Percentiles rank a stretch among this genome's conserved stretches.
phyloP scores from a whole-genome alignment of 2,113 vertebrate genomes.

The Montifringilla adamsi region DNA sequence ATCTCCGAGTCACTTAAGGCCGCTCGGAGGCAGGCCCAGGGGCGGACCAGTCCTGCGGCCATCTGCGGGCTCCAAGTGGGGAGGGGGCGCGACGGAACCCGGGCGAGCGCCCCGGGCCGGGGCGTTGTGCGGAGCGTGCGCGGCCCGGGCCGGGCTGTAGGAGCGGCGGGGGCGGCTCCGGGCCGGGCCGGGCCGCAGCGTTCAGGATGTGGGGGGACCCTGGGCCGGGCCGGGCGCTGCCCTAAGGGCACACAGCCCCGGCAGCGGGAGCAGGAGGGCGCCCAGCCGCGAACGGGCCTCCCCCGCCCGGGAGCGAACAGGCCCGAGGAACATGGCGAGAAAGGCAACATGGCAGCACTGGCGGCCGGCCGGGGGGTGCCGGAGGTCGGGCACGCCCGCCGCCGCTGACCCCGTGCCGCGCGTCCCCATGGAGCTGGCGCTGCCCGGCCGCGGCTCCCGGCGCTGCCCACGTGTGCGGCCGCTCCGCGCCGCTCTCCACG shows the following conservation, averaged over 20 bases:
- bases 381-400: too few relatives aligned
- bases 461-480: neutral
- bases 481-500: neutral
- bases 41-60: fast-evolving
- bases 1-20: fast-evolving
- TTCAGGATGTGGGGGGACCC: neutral
- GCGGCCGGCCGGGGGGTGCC: neutral
- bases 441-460: neutral
- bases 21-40: fast-evolving
- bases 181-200: neutral
- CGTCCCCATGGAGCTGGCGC: neutral
- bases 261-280: neutral
- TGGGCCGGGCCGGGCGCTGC: neutral
- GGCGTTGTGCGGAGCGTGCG: neutral
- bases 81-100: neutral
- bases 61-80: constrained; percentile 17
- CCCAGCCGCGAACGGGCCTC: neutral
- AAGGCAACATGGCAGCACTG: neutral
- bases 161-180: neutral
- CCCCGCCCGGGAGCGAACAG: neutral
- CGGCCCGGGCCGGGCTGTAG: neutral
- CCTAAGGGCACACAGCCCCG: neutral
- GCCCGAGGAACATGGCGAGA: neutral
- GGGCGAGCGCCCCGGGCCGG: neutral
- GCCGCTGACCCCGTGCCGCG: too few relatives aligned